Base-by-base conservation (phyloP, 2,113 vertebrate genomes). In the Anoura caudifer region DNA sequence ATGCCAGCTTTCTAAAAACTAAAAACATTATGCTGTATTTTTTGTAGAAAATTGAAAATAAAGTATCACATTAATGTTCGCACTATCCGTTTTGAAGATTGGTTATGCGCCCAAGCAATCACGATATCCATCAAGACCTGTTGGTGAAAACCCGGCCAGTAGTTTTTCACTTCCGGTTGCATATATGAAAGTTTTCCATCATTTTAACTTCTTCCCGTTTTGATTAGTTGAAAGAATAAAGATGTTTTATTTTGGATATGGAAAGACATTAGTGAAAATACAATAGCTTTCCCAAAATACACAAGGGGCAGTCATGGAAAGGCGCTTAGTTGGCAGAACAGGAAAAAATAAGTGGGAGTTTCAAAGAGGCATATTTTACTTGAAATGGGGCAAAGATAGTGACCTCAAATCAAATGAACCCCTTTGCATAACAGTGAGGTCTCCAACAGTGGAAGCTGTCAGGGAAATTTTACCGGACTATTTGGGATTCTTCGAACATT, bases 141-240 rank as follows among this genome's bases (percentile, higher is more conserved):
- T 3, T 24, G 86, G 52, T 45, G 28, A 31, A 61, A 82, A 73
- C 36, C 41, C 13, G 22, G 31, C 45, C 26, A 20, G n/a, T 43
- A 54, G 69, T 80, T 75, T n/a, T 61, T 95, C 26, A 73, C 19
- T 85, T 84, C 33, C 43, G 50, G 13, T 65, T 90, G 56, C 38
- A 90, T 20, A 56, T 10, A 72, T 19, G 82, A 85, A 93, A 81
- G 43, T 33, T 76, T 45, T 33, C 61, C 31, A 91, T 94, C 38
- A n/a, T 79, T 67, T 93, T 22, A 47, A 59, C 33, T 87, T 83
- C 54, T 90, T 85, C 76, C 22, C 43, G 45, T 80, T 93, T 92
- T 91, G 75, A 93, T 89, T 36, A 77, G n/a, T 91, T 95, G 45
- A 89, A 87, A 94, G 36, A 80, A 79, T n/a, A 70, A 86, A 33